phyloP scores from a whole-genome alignment of 2,888 invertebrate species.

The Drosophila monieri region DNA sequence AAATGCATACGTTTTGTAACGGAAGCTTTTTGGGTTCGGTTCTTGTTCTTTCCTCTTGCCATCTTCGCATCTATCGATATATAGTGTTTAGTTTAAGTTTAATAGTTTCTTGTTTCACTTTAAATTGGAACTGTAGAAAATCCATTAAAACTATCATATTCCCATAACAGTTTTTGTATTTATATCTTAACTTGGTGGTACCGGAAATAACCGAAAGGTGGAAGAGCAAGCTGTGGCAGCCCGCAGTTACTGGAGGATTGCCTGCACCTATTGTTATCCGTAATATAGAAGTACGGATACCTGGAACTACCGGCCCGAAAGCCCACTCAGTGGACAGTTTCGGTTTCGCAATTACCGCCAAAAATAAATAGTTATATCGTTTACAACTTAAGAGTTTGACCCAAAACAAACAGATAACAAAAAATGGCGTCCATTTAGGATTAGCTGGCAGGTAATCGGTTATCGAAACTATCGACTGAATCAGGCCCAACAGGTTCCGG shows the following conservation, averaged over 20 bases:
- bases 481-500: constrained; percentile 12
- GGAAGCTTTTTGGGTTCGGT: constrained; percentile 53
- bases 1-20: constrained; percentile 48
- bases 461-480: constrained; percentile 24
- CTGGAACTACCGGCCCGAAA: constrained; percentile 9
- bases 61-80: constrained; percentile 15
- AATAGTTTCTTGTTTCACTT: constrained; percentile 18
- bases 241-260: constrained; percentile 39
- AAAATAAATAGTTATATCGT: neutral
- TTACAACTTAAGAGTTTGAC: constrained; percentile 25
- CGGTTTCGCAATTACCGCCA: constrained; percentile 8
- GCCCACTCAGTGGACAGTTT: constrained; percentile 11
- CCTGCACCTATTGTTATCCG: constrained; percentile 17
- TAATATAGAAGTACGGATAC: constrained; percentile 4
- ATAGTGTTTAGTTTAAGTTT: constrained; percentile 21
- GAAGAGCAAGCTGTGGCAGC: constrained; percentile 61
- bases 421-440: constrained; percentile 3
- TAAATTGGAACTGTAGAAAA: constrained; percentile 61
- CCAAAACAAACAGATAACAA: constrained; percentile 16
- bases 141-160: constrained; percentile 57
- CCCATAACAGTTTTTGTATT: constrained; percentile 34
- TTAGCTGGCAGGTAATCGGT: neutral
- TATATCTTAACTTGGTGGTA: constrained; percentile 68
- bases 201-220: constrained; percentile 69
- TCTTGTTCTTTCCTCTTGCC: constrained; percentile 2